A percentile compares a stretch with the other conserved stretches of the same genome.
Conservation (phyloP, 30 jellyfish, hydroid and myxozoan species). For the Mastigias papua region DNA sequence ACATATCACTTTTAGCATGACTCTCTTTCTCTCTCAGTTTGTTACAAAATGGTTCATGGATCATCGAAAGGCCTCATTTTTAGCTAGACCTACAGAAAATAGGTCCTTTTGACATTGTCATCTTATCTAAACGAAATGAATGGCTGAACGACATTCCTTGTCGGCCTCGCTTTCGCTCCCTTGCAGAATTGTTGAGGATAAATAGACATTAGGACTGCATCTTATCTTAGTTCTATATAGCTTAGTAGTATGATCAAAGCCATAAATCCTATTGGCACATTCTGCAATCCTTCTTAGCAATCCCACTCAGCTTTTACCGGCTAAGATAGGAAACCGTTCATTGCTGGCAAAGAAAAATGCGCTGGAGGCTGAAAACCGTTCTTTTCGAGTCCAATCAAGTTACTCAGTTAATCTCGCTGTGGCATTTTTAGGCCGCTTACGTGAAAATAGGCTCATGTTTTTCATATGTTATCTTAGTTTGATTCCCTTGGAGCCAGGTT, state of each 20-base stretch:
- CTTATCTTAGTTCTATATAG: background rate
- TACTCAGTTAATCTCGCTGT: background rate
- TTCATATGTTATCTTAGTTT: background rate
- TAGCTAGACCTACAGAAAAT: too few relatives aligned
- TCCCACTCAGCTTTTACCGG: slow-evolving; percentile 12
- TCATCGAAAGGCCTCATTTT: too few relatives aligned
- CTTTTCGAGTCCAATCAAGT: background rate
- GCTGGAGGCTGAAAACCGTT: background rate
- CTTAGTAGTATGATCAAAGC: background rate
- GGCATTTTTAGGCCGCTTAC: background rate
- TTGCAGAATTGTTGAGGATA: too few relatives aligned
- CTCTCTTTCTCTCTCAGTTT: too few relatives aligned
- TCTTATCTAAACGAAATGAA: too few relatives aligned
- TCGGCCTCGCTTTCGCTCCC: too few relatives aligned
- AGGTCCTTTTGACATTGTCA: too few relatives aligned
- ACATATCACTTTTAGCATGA: too few relatives aligned
- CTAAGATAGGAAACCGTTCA: background rate
- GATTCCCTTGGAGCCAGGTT: too few relatives aligned
- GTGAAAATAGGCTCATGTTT: background rate
- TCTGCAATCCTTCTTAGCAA: background rate
- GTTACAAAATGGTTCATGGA: too few relatives aligned
- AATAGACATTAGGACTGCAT: too few relatives aligned
- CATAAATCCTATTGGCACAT: background rate
- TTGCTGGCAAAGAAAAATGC: background rate
- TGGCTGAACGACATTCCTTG: too few relatives aligned